These are phyloP conservation scores for Corythornis leucogaster DNA, from an alignment of 2,797 vertebrate genomes.

Conservation along the genomic window DNA sequence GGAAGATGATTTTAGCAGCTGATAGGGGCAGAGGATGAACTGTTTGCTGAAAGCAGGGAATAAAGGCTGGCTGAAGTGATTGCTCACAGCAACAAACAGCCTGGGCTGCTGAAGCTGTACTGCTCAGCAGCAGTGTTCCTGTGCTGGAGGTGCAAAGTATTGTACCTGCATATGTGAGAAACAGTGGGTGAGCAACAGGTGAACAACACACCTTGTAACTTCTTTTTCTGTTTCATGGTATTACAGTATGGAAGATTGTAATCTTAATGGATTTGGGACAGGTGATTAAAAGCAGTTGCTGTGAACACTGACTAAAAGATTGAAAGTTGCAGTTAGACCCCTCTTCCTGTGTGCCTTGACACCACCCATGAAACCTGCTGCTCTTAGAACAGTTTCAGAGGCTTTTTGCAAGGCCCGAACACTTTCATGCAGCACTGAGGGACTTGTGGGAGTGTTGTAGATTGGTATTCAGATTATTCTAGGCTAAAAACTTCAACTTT, in stretches of 20 bases:
- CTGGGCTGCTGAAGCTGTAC: neutral
- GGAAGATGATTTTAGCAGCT: neutral
- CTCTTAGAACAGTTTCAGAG: neutral
- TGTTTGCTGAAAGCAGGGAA: neutral
- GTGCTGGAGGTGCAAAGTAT: neutral
- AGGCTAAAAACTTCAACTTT: neutral
- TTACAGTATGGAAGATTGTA: neutral
- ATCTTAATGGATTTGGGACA: neutral
- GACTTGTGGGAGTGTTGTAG: neutral
- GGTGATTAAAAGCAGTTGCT: neutral
- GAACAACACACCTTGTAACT: neutral
- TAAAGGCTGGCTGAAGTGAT: neutral
- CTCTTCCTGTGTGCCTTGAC: neutral
- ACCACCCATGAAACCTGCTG: rapidly evolving
- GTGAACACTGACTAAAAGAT: too few species aligned
- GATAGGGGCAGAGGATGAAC: neutral
- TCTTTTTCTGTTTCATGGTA: neutral
- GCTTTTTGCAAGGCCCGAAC: neutral
- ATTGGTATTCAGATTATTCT: neutral
- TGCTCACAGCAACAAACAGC: neutral
- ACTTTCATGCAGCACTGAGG: neutral
- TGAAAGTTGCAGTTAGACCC: neutral
- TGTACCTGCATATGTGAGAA: neutral
- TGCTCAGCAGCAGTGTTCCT: rapidly evolving
- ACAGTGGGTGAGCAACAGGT: neutral